Percentiles rank a stretch among this genome's conserved stretches.
These are phyloP conservation scores for Carduelis carduelis DNA, from an alignment of 2,797 vertebrate genomes.

Conservation along the genomic window DNA sequence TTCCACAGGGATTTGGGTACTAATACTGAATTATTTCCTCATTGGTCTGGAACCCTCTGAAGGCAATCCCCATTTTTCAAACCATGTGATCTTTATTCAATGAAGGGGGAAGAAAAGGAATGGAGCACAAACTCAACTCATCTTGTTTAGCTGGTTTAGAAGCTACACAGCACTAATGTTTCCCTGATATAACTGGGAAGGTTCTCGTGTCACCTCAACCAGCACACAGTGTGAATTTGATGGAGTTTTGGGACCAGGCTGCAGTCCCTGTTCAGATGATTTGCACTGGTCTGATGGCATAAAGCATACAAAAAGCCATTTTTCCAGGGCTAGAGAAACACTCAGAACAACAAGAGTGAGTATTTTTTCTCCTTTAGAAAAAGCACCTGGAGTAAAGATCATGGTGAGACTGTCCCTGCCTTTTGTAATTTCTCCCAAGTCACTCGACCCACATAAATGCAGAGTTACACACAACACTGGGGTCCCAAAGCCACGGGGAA, in stretches of 20 bases:
- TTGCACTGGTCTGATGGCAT: background rate
- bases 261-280: background rate
- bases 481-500: background rate
- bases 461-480: background rate
- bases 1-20: constrained; percentile 5
- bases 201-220: rapidly evolving
- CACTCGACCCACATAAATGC: rapidly evolving
- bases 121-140: background rate
- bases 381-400: background rate
- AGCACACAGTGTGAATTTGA: background rate
- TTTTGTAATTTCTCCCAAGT: background rate
- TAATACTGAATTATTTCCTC: constrained; percentile 8
- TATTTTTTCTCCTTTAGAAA: background rate
- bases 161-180: background rate
- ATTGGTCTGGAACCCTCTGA: background rate
- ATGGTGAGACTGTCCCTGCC: rapidly evolving
- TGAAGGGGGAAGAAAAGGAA: background rate
- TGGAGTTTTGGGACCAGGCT: background rate
- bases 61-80: background rate
- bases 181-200: background rate
- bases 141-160: background rate
- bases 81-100: background rate
- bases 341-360: background rate
- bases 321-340: background rate
- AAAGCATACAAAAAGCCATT: background rate